Evolutionary conservation across 35 echinoderm and acorn worm genomes (phyloP).

Genomic region (Anneissia japonica): DNA sequence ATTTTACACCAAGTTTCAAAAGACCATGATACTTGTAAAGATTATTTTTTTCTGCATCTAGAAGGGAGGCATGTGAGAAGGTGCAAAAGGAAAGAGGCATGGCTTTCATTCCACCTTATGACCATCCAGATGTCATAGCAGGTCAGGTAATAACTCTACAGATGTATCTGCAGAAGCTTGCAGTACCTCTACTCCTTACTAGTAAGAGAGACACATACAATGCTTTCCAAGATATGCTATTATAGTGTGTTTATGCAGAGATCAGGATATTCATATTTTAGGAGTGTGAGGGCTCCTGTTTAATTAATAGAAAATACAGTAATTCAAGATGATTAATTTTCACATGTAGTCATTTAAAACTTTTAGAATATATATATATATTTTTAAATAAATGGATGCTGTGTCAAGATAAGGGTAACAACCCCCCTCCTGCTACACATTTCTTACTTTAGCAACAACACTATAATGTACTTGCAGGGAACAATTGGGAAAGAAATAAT

Average conservation of each 20-base stretch:
- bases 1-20: too few species aligned
- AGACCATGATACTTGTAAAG: background rate
- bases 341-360: background rate
- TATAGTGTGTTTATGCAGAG: background rate
- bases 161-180: too few species aligned
- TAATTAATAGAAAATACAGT: background rate
- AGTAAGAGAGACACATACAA: background rate
- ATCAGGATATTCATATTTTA: background rate
- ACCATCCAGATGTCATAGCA: conserved; percentile 68
- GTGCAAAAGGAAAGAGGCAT: conserved; percentile 32
- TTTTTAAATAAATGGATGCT: background rate
- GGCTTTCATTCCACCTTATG: conserved; percentile 47
- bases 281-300: background rate
- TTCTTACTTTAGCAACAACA: too few species aligned
- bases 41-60: background rate
- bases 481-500: conserved; percentile 60
- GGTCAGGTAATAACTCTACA: conserved; percentile 44
- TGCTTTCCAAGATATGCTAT: background rate
- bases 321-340: background rate
- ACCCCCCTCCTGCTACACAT: too few species aligned
- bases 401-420: background rate
- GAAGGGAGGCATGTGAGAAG: conserved; percentile 48
- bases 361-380: background rate
- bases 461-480: too few species aligned
- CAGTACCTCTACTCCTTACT: background rate